phyloP scores from a whole-genome alignment of 2,888 invertebrate genomes.

The Phasia obesa region DNA sequence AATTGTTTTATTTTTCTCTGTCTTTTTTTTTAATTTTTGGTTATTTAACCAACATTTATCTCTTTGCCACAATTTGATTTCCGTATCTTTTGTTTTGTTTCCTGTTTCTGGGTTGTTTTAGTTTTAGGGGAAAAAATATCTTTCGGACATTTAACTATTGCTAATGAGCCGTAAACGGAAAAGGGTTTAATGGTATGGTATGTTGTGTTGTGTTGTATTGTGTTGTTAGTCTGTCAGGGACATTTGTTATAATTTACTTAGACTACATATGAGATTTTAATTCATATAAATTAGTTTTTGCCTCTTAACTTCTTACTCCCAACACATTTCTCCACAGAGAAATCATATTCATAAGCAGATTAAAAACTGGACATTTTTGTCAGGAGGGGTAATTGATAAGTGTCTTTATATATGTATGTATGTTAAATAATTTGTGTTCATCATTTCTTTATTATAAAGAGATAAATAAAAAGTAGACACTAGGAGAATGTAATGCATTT shows the following conservation, averaged over 20 bases:
- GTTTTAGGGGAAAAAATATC: slow-evolving; percentile 21
- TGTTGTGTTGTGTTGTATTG: slow-evolving; percentile 15
- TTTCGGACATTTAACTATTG: slow-evolving; percentile 58
- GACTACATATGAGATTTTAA: slow-evolving; percentile 64
- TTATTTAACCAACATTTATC: slow-evolving; percentile 68
- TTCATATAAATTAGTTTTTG: slow-evolving; percentile 66
- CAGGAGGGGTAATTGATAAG: slow-evolving; percentile 21
- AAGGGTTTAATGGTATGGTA: too few relatives aligned
- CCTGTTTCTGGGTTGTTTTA: neutral
- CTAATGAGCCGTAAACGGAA: slow-evolving; percentile 63
- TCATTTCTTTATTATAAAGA: too few relatives aligned
- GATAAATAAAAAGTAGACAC: too few relatives aligned
- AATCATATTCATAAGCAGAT: slow-evolving; percentile 56
- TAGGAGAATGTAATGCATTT: too few relatives aligned
- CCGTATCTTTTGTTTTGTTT: slow-evolving; percentile 34
- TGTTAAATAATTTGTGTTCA: neutral
- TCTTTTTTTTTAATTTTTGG: slow-evolving; percentile 13
- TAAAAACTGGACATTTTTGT: slow-evolving; percentile 4
- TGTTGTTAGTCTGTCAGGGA: slow-evolving; percentile 71
- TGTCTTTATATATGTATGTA: neutral
- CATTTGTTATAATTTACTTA: slow-evolving; percentile 74
- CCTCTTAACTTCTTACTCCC: neutral
- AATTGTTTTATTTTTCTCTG: neutral
- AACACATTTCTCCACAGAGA: neutral
- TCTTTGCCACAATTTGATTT: slow-evolving; percentile 65